phyloP scores from a whole-genome alignment of 2,113 vertebrate species.

The pig (Sus scrofa) region T2T-Sscrofa CM000820.6:76949001-76949500 shows the following conservation, averaged over 20 bases:
- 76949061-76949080: not conserved
- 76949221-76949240: constrained; percentile 17
- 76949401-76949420: not conserved
- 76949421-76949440: not conserved
- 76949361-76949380: not conserved
- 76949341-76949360: not conserved
- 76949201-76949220: not conserved
- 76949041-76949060: constrained; percentile 50
- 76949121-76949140: not conserved
- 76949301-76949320: not conserved
- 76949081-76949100: not conserved
- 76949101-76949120: not conserved
- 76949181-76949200: constrained; percentile 11
- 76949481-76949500: not conserved
- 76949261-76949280: constrained; percentile 30
- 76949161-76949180: not conserved
- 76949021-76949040: constrained; percentile 43
- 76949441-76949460: constrained; percentile 39
- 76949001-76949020: not conserved
- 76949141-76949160: not conserved
- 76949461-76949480: not conserved
- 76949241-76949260: not conserved
- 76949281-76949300: not conserved
- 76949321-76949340: not conserved
- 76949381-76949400: not conserved